phyloP scores from a whole-genome alignment of 2,888 invertebrate genomes.

The Pinctada fucata region DNA sequence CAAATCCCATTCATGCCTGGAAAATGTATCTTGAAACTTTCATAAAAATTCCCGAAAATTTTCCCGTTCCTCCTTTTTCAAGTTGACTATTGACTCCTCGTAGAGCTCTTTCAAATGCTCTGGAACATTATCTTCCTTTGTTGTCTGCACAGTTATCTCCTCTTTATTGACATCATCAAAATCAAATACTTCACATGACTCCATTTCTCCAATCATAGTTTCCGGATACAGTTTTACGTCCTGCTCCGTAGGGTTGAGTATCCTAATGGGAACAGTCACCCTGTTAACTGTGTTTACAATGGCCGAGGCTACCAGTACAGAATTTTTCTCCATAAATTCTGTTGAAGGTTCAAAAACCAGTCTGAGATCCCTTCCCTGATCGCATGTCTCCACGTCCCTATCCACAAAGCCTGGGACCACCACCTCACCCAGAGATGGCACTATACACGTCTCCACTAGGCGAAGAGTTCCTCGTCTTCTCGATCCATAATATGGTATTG shows the following conservation, averaged over 20 bases:
- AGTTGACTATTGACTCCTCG: background rate
- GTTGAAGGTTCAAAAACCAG: background rate
- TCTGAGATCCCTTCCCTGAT: background rate
- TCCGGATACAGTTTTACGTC: background rate
- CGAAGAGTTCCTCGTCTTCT: background rate
- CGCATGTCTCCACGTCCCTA: background rate
- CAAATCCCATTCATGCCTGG: constrained; percentile 39
- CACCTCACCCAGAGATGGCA: constrained; percentile 8
- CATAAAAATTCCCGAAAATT: constrained; percentile 4
- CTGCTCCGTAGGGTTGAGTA: constrained; percentile 13
- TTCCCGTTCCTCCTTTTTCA: background rate
- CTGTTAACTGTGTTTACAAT: background rate
- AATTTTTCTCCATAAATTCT: constrained; percentile 4
- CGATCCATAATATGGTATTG: constrained; percentile 4
- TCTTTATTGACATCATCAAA: no score
- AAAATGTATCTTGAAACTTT: constrained; percentile 33
- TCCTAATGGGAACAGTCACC: background rate
- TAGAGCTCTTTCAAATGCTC: background rate
- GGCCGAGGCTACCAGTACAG: background rate
- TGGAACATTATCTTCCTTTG: background rate
- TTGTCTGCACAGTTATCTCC: background rate
- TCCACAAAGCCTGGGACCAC: constrained; percentile 9
- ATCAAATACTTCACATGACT: no score
- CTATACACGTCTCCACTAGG: background rate
- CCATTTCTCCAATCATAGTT: background rate